These are phyloP conservation scores for Syngnathus rostellatus DNA, from an alignment of 2,797 vertebrate species.

Conservation along the genomic window DNA sequence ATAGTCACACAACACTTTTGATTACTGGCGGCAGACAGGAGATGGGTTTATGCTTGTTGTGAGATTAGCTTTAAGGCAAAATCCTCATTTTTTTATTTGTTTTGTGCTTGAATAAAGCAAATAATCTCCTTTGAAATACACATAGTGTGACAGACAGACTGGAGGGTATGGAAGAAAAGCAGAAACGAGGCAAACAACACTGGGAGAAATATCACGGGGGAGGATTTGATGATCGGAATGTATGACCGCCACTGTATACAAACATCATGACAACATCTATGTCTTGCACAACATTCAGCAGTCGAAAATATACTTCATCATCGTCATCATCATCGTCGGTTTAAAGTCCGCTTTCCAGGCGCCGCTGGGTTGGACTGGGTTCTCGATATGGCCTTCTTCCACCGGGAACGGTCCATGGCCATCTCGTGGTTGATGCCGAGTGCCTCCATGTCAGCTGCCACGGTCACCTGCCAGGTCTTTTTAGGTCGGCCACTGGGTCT, in stretches of 20 bases:
- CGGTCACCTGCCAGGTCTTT: too few relatives aligned
- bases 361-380: too few relatives aligned
- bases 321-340: too few relatives aligned
- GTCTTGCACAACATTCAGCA: neutral
- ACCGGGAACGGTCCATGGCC: too few relatives aligned
- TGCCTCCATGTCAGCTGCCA: too few relatives aligned
- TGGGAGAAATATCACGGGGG: neutral
- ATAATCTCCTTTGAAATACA: neutral
- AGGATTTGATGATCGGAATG: neutral
- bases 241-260: neutral
- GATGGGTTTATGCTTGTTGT: neutral
- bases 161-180: neutral
- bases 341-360: too few relatives aligned
- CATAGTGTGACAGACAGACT: neutral
- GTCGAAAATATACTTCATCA: neutral
- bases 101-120: slow-evolving; percentile 4
- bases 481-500: too few relatives aligned
- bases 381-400: too few relatives aligned
- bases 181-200: neutral
- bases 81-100: slow-evolving; percentile 34
- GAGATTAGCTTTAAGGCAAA: slow-evolving; percentile 1
- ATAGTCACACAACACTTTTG: slow-evolving; percentile 1
- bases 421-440: too few relatives aligned
- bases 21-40: slow-evolving; percentile 9
- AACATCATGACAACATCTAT: neutral